Percentiles rank a stretch among this genome's conserved stretches.
These are phyloP conservation scores for Carapus acus DNA, from an alignment of 2,797 vertebrate species.

Conservation along the genomic window DNA sequence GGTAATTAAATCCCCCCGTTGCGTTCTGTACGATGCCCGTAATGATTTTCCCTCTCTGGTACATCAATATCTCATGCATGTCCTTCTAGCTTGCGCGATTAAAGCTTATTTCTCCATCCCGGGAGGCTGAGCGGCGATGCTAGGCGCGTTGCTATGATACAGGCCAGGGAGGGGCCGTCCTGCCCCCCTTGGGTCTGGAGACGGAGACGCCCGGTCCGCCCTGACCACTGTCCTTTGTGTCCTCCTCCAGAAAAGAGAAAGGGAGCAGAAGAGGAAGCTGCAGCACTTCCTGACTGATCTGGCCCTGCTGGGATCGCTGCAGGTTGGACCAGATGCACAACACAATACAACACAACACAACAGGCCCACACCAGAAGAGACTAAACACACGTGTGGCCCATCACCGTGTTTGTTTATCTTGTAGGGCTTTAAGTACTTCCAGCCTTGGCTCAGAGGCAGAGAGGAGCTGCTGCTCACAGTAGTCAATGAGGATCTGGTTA, in stretches of 20 bases:
- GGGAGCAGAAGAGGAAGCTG: slow-evolving; percentile 69
- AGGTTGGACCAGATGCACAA: slow-evolving; percentile 62
- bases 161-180: slow-evolving; percentile 17
- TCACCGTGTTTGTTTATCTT: slow-evolving; percentile 1
- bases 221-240: slow-evolving; percentile 6
- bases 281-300: slow-evolving; percentile 72
- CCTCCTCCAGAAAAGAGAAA: slow-evolving; percentile 58
- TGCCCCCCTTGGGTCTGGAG: not conserved
- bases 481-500: slow-evolving; percentile 76
- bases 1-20: no score
- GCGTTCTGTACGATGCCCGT: no score
- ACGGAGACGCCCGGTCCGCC: not conserved
- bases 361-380: not conserved
- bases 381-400: not conserved
- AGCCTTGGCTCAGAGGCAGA: slow-evolving; percentile 78
- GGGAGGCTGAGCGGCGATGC: slow-evolving; percentile 41
- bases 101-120: slow-evolving; percentile 9
- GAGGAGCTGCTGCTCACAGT: slow-evolving; percentile 78
- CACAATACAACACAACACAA: not conserved
- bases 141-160: slow-evolving; percentile 64
- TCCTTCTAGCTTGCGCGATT: not conserved
- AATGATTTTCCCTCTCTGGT: not conserved
- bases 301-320: slow-evolving; percentile 71
- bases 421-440: slow-evolving; percentile 79
- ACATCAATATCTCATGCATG: not conserved